Evolutionary conservation across 2,113 vertebrate genomes (phyloP).

Genomic region (Saccopteryx leptura): DNA sequence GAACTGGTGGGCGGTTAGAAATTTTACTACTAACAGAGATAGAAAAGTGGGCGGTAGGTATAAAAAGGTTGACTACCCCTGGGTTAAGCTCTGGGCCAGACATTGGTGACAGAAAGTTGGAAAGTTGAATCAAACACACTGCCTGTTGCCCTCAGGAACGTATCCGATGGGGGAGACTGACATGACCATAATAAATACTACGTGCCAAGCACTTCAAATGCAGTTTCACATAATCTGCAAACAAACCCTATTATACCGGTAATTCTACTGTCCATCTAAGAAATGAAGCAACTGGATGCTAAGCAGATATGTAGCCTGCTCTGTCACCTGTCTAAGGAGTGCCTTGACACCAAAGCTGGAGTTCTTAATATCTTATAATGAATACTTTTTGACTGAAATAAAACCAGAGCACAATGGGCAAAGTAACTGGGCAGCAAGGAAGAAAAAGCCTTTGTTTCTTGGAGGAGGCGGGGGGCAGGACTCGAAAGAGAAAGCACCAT

Average conservation of each 20-base stretch:
- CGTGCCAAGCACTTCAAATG: background rate
- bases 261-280: background rate
- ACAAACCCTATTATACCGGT: background rate
- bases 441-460: slow-evolving; percentile 48
- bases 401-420: background rate
- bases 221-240: background rate
- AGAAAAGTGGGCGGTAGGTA: too few species aligned
- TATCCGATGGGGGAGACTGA: too few species aligned
- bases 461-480: background rate
- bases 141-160: too few species aligned
- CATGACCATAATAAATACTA: too few species aligned
- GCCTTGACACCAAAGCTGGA: background rate
- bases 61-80: too few species aligned
- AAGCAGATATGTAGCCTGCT: background rate
- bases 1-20: too few species aligned
- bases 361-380: slow-evolving; percentile 11
- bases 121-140: background rate
- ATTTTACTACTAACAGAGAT: too few species aligned
- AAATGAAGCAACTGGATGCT: slow-evolving; percentile 5
- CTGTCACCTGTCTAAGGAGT: background rate
- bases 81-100: background rate
- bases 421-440: background rate
- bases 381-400: background rate
- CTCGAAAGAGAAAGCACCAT: background rate
- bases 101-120: background rate